Percentiles rank a stretch among this genome's conserved stretches.
phyloP scores from a whole-genome alignment of 2,113 vertebrate genomes.

The Xiphophorus hellerii region DNA sequence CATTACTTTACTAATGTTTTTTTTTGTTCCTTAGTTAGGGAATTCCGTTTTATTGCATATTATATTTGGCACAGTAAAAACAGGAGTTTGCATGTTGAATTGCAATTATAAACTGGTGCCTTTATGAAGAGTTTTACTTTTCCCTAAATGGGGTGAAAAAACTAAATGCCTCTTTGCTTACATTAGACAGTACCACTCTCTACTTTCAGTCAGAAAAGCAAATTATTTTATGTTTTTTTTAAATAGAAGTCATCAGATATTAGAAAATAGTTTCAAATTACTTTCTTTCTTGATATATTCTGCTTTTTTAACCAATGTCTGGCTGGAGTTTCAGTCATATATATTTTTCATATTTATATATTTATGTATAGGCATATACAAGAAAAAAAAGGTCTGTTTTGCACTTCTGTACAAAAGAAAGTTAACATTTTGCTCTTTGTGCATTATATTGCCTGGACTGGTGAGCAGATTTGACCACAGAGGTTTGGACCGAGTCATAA shows the following conservation, averaged over 20 bases:
- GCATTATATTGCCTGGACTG: constrained; percentile 92
- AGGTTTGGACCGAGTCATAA: constrained; percentile 63
- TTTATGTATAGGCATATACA: constrained; percentile 84
- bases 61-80: constrained; percentile 91
- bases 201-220: constrained; percentile 76
- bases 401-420: constrained; percentile 94
- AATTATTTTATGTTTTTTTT: constrained; percentile 79
- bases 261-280: constrained; percentile 92
- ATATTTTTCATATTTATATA: constrained; percentile 85
- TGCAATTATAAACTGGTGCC: constrained; percentile 84
- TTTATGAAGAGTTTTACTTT: constrained; percentile 80
- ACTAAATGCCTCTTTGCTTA: constrained; percentile 73
- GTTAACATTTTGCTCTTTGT: constrained; percentile 84
- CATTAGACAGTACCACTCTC: constrained; percentile 73
- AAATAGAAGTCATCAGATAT: constrained; percentile 92
- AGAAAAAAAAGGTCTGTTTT: constrained; percentile 88
- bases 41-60: constrained; percentile 87
- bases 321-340: constrained; percentile 85
- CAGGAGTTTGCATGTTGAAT: constrained; percentile 78
- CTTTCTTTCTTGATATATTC: constrained; percentile 88
- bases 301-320: constrained; percentile 86
- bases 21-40: constrained; percentile 62
- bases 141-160: constrained; percentile 83
- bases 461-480: constrained; percentile 71
- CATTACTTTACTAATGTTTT: constrained; percentile 61